Evolutionary conservation across 2,888 invertebrate genomes (phyloP).

Genomic region (Caenorhabditis imperialis): DNA sequence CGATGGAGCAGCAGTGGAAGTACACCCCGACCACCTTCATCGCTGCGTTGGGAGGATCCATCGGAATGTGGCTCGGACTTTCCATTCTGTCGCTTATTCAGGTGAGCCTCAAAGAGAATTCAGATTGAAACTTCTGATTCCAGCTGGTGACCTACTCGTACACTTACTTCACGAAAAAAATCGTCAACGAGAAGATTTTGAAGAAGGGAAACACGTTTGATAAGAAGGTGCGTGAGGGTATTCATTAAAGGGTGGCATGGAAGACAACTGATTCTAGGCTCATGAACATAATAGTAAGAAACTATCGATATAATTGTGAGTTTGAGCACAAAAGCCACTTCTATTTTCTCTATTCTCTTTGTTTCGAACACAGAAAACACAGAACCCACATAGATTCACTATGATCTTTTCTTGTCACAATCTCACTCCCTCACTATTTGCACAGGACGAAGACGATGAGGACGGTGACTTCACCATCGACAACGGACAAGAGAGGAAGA

Average conservation of each 20-base stretch:
- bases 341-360: background rate
- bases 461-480: conserved; percentile 50
- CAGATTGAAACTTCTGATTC: conserved; percentile 5
- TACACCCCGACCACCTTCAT: conserved; percentile 73
- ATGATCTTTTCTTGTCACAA: background rate
- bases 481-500: conserved; percentile 50
- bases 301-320: background rate
- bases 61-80: conserved; percentile 78
- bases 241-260: too few relatives aligned
- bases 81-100: conserved; percentile 77
- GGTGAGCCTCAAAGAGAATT: conserved; percentile 45
- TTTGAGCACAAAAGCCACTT: background rate
- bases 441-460: conserved; percentile 42
- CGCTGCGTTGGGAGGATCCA: conserved; percentile 76
- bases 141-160: conserved; percentile 74
- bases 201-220: conserved; percentile 48
- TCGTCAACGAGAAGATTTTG: conserved; percentile 66
- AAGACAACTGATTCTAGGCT: too few relatives aligned
- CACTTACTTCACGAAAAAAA: conserved; percentile 67
- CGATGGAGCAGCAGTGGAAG: conserved; percentile 74
- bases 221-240: conserved; percentile 32
- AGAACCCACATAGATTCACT: background rate
- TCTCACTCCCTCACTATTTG: conserved; percentile 13
- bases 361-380: too few relatives aligned
- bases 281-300: background rate